Conservation (phyloP, 2,888 invertebrate genomes). For the Eretmocerus hayati region DNA sequence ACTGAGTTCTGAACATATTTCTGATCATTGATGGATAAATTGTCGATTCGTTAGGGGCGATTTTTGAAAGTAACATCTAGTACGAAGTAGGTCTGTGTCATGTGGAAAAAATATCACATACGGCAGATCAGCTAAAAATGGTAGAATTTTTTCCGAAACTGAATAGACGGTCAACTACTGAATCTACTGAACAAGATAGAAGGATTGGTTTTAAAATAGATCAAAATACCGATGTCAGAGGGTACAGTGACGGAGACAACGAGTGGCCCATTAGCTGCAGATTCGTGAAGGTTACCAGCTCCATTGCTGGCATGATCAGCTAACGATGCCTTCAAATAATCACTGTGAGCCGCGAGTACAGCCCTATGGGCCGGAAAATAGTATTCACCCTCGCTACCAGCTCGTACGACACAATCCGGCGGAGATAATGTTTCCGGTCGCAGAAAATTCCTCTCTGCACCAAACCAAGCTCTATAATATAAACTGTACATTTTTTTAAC, state of each 20-base stretch:
- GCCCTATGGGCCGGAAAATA: constrained; percentile 64
- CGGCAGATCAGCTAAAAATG: no score
- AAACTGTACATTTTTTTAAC: constrained; percentile 47
- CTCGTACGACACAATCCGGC: constrained; percentile 60
- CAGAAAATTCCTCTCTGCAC: constrained; percentile 33
- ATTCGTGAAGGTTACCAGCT: no score
- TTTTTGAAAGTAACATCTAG: no score
- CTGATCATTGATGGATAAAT: no score
- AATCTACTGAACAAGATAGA: no score
- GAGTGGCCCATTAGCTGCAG: constrained; percentile 27
- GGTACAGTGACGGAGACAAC: constrained; percentile 39
- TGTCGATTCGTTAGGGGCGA: no score
- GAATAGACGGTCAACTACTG: no score
- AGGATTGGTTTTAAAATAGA: no score
- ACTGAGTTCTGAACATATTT: no score
- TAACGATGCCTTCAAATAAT: constrained; percentile 64
- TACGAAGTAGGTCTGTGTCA: no score
- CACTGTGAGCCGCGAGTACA: constrained; percentile 62
- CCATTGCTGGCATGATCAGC: constrained; percentile 29
- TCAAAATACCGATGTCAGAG: constrained; percentile 41
- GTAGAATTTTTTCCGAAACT: no score
- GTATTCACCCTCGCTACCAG: constrained; percentile 55
- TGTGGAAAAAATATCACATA: no score
- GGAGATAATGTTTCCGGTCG: constrained; percentile 43
- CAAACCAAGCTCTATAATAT: constrained; percentile 48